Base-by-base conservation (phyloP, 2,113 vertebrate species). In the Toxotes chatareus region DNA sequence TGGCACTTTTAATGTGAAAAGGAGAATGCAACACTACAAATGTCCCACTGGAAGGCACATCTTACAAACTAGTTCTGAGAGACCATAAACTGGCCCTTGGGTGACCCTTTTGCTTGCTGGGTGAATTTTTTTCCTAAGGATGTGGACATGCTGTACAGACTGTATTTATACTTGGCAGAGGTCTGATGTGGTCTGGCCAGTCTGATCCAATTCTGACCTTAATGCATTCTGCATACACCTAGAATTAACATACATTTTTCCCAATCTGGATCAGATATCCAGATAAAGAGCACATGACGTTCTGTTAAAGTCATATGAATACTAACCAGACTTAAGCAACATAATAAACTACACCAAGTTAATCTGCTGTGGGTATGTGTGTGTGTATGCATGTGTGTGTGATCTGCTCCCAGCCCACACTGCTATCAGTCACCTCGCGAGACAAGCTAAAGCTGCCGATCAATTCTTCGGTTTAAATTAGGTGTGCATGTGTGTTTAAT, bases 381-480 rank as follows among this genome's bases (percentile, higher is more conserved):
- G 51, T 38, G 38, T 34, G 44, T 65, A 36, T 78, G 51, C 5
- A 42, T 7, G 40, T 38, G 53, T 70, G 60, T 34, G 67, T 53
- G 46, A 62, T 49, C 8, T 68, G n/a, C 61, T 60, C 65, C 23
- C 60, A 73, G 21, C 57, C 21, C n/a, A 55, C 36, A 44, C 38
- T 10, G 46, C 64, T 1, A 68, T 87, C 80, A 27, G 73, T 88
- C 85, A 38, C 62, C 13, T 13, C 21, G 61, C 55, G 36, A 32
- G 79, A 88, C 84, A 67, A 61, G 60, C 69, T 69, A 49, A 84
- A 87, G 84, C 89, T 73, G 60, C 80, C 21, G 73, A 87, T 92
- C 91, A 81, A 88, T 91, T 59, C 32, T 4, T 1, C 14, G 69
- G 42, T 44, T 79, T 73, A 55, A 55, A 66, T 83, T n/a, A 64